Evolutionary conservation across 2,797 vertebrate genomes (phyloP).

Genomic region (Coracias cyanogaster): DNA sequence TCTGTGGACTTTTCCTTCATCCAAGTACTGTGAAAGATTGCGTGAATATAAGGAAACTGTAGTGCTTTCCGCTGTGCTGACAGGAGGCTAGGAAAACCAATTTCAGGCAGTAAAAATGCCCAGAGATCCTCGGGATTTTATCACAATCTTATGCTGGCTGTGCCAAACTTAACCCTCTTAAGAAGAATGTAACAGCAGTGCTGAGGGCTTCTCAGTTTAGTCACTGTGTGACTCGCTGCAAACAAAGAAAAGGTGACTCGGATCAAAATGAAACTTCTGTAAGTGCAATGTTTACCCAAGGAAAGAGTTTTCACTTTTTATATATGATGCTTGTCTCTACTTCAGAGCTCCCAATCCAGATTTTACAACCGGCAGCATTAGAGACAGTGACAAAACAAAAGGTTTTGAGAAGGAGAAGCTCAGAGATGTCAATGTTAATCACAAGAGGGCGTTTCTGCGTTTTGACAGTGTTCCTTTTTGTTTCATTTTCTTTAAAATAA

Average conservation of each 20-base stretch:
- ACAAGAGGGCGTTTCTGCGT: background rate
- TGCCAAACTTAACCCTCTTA: background rate
- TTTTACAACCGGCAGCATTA: background rate
- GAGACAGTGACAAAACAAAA: background rate
- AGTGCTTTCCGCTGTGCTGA: background rate
- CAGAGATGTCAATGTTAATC: background rate
- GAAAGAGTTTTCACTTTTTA: background rate
- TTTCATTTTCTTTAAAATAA: background rate
- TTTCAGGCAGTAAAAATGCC: background rate
- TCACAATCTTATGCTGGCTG: background rate
- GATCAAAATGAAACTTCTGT: background rate
- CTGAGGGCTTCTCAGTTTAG: background rate
- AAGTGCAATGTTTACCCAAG: background rate
- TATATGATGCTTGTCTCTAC: rapidly evolving
- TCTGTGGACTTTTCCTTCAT: background rate
- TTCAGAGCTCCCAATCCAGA: background rate
- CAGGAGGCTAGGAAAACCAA: background rate
- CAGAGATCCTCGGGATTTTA: background rate
- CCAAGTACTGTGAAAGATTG: background rate
- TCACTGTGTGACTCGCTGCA: rapidly evolving
- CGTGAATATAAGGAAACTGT: background rate
- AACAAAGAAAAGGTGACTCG: background rate
- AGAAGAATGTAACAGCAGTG: background rate
- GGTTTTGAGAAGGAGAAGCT: background rate
- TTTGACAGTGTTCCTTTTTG: background rate